Evolutionary conservation across 1,140 invertebrate genomes (phyloP).

Genomic region (Zaprionus camerounensis): DNA sequence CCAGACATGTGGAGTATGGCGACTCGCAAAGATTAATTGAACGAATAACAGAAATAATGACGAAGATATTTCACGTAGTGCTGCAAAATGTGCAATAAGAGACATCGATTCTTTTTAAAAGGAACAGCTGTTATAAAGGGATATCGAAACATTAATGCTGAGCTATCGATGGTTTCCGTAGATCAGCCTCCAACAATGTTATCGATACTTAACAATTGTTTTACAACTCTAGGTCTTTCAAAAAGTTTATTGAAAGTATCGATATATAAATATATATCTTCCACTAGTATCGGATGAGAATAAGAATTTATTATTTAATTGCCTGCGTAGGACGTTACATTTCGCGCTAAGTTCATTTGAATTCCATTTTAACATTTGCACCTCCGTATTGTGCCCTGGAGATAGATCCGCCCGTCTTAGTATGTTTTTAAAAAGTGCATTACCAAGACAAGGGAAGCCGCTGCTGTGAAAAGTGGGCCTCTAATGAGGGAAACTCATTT

Average conservation of each 20-base stretch:
- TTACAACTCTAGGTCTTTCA: too few relatives aligned
- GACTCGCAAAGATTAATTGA: not conserved
- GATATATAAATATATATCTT: too few relatives aligned
- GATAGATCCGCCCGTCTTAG: not conserved
- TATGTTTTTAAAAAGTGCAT: constrained; percentile 40
- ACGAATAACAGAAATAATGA: not conserved
- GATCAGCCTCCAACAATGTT: too few relatives aligned
- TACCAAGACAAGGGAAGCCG: constrained; percentile 6
- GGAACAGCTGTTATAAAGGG: not conserved
- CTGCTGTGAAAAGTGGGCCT: constrained; percentile 34
- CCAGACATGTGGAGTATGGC: not conserved
- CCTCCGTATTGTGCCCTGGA: constrained; percentile 1
- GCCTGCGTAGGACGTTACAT: not conserved
- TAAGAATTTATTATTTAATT: not conserved
- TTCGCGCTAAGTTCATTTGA: not conserved
- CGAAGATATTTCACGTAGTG: not conserved
- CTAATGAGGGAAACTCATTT: constrained; percentile 82
- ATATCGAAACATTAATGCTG: too few relatives aligned
- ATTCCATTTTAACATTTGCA: not conserved
- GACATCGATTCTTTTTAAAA: not conserved
- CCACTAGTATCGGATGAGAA: too few relatives aligned
- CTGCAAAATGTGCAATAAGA: not conserved
- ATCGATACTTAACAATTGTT: too few relatives aligned
- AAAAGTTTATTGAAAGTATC: too few relatives aligned
- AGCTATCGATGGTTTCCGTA: too few relatives aligned